Percentiles rank a stretch among this genome's conserved stretches.
Evolutionary conservation across 2,888 invertebrate species (phyloP).

Genomic region (Aphelenchoides bicaudatus): DNA sequence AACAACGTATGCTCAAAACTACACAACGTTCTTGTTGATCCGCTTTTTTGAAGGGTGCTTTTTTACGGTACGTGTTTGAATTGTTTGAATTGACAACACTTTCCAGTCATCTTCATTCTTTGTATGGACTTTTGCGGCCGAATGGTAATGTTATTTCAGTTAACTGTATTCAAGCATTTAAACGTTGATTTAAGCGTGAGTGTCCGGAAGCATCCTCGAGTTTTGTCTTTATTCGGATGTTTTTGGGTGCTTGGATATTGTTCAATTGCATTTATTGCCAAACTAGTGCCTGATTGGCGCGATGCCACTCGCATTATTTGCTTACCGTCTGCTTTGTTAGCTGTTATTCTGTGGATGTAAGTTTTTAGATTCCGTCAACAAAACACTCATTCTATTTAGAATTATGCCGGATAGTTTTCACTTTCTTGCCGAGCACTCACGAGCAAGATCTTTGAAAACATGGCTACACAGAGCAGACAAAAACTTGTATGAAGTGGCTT

Average conservation of each 20-base stretch:
- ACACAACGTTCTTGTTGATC: constrained; percentile 2
- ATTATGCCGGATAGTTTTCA: constrained; percentile 27
- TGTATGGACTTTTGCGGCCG: constrained; percentile 24
- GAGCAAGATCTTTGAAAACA: neutral
- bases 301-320: constrained; percentile 2
- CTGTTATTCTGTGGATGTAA: constrained; percentile 21
- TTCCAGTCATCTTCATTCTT: constrained; percentile 21
- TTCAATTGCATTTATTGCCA: constrained; percentile 22
- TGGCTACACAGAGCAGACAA: neutral
- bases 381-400: neutral
- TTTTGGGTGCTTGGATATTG: constrained; percentile 31
- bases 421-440: constrained; percentile 26
- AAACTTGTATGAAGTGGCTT: neutral
- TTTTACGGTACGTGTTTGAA: constrained; percentile 19
- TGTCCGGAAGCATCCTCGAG: constrained; percentile 15
- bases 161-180: no score
- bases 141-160: no score
- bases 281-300: constrained; percentile 22
- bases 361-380: neutral
- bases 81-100: neutral
- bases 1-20: constrained; percentile 6
- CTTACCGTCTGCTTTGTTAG: constrained; percentile 5
- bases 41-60: constrained; percentile 23
- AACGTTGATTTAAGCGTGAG: no score
- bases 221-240: constrained; percentile 23